A percentile compares a stretch with the other conserved stretches of the same genome.
These are phyloP conservation scores for Strix uralensis DNA, from an alignment of 2,113 vertebrate genomes.

Conservation along the genomic window DNA sequence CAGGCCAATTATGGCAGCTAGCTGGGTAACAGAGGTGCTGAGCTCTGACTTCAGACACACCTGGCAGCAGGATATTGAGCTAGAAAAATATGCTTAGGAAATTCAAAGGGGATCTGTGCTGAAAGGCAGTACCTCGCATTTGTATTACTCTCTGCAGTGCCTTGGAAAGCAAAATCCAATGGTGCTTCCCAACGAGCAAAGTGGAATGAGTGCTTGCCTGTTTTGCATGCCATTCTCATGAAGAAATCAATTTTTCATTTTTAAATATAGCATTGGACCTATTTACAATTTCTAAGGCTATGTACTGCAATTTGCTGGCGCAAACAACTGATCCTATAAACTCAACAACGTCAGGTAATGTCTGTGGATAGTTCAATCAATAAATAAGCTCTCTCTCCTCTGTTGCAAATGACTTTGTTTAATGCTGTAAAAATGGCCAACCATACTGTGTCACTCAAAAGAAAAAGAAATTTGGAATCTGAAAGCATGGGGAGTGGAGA, in stretches of 20 bases:
- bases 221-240: not conserved
- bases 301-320: not conserved
- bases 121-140: not conserved
- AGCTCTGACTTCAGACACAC: not conserved
- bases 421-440: not conserved
- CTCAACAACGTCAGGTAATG: not conserved
- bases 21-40: not conserved
- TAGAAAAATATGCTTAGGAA: not conserved
- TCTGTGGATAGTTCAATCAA: not conserved
- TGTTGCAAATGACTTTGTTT: not conserved
- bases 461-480: not conserved
- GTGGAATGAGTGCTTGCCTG: not conserved
- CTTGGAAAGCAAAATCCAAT: not conserved
- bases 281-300: not conserved
- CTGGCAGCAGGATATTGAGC: not conserved
- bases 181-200: not conserved
- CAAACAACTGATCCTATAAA: not conserved
- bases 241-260: conserved; percentile 3
- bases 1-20: not conserved
- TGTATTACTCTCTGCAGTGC: not conserved
- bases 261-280: not conserved
- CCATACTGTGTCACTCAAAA: not conserved
- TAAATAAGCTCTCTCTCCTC: not conserved
- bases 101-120: not conserved
- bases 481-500: not conserved